Evolutionary conservation across 2,113 vertebrate genomes (phyloP), one percentile per base, ranked within the genome.

Genomic region (Serilophus lunatus): DNA sequence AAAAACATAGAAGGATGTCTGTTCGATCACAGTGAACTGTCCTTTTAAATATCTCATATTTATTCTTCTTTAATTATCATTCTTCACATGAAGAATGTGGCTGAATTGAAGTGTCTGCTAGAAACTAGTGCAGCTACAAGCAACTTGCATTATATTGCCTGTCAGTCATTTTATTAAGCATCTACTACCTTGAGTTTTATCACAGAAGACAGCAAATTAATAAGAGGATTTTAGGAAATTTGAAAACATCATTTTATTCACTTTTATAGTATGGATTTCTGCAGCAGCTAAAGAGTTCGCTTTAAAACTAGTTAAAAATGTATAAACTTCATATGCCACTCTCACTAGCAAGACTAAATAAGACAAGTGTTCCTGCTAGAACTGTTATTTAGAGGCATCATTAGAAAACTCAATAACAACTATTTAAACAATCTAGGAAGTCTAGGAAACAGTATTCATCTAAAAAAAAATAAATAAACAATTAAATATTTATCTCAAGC

Each of bases 101-200:
- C n/a, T n/a, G 45, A 84, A 60, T 42, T 79, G 71, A 90, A 94
- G 28, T 69, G 19, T 79, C 24, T 86, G 40, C 53, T 91, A 40
- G 81, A 77, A 93, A 47, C 51, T 49, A 90, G n/a, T 3, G 1
- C 14, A 79, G 36, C 50, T 80, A 54, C 61, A 71, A 80, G 29
- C 91, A 86, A 40, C 38, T 75, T 81, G 12, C 24, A 91, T 90
- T 93, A 69, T 76, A 92, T 35, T 81, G 68, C 13, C 71, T 86
- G 68, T 65, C 93, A 92, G 51, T 95, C 50, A 92, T 91, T 96
- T 94, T 85, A 82, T 93, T 92, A 94, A 94, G n/a, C 35, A 74
- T 18, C 31, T 86, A 53, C 66, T 64, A 71, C 53, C 25, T 89
- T 68, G 74, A 76, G 12, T 66, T 95, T 93, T 93, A 90, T 84